Evolutionary conservation across 2,888 invertebrate genomes (phyloP), one percentile per base, ranked within the genome.

Genomic region (Hemithea aestivaria): DNA sequence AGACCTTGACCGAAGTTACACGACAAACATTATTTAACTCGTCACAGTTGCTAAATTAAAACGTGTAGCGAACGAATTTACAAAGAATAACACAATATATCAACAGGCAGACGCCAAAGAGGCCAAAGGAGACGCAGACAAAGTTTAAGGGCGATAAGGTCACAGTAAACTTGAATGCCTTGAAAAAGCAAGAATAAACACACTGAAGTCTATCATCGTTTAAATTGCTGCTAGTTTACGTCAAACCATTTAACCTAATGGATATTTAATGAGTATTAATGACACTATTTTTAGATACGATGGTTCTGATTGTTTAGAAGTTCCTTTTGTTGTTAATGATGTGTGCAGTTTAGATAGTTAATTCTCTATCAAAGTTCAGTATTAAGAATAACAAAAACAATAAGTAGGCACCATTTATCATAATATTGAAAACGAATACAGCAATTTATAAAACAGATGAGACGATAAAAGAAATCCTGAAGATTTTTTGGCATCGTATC

Each of bases 1-100:
- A 45, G 62, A 70, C 83, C 82, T 79, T 83, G 83, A 74, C 79
- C 78, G 58, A 46, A 57, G 55, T 48, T 51, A 49, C 47, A 53
- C 48, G 58, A 58, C 55, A 41, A 48, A 40, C 38, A 40, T 26
- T 23, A 37, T 12, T 20, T 22, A 33, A 16, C 16, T 16, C 35
- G 35, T 10, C 34, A 27, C 47, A 62, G 53, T 52, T 56, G 53
- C 51, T 46, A 35, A 37, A 41, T 32, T 30, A 30, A 35, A 32
- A 37, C 29, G 40, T 29, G 24, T 33, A 22, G 12, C 22, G 10
- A 12, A 12, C 27, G 9, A n/a, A 20, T 29, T 4, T n/a, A n/a
- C n/a, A n/a, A n/a, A n/a, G n/a, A 33, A 26, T 37, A 26, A 21
- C 20, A 32, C 22, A 38, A 22, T 27, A 7, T 9, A 16, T 16